Evolutionary conservation across 2,888 invertebrate species (phyloP), one percentile per base, ranked within the genome.

Genomic region (Heliconius ismenius): DNA sequence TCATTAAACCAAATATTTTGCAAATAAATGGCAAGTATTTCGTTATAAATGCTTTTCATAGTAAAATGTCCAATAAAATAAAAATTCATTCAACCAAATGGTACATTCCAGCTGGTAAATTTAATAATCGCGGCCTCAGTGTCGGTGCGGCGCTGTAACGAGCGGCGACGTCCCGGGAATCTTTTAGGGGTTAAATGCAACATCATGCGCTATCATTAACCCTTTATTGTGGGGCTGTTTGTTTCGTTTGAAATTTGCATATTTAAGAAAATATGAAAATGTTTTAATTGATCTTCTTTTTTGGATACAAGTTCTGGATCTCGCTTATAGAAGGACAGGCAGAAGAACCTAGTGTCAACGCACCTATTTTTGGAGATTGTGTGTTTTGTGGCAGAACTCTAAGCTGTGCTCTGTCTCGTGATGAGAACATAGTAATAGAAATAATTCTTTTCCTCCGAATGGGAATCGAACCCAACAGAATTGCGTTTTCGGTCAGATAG

Each of bases 111-210:
- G 74, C 32, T 64, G 75, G 76, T 76, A 73, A 79, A 79, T 79
- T 78, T 77, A 81, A 77, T 77, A 79, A 77, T 58, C 78, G 65
- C 74, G 73, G 58, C 64, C 49, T 74, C 73, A 58, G 69, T 32
- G 28, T 62, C 36, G 78, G 62, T 60, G 60, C 65, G 60, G 58
- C 32, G 63, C 36, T 70, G 49, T 67, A 72, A 75, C 69, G 74
- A 64, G 39, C 58, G 69, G 54, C 15, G 65, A 49, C 39, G 74
- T 63, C 58, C 73, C 78, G 62, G 63, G 62, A 73, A 49, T 72
- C 39, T 76, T 76, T 76, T 64, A 72, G 43, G 63, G 18, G 62
- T 73, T 76, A 73, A 62, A 73, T 49, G 68, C 68, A 76, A 43
- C 13, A 68, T 60, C 43, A 67, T 65, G 36, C 13, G 28, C 36